Evolutionary conservation across 2,888 invertebrate species (phyloP).

Genomic region (Cheilosia variabilis): DNA sequence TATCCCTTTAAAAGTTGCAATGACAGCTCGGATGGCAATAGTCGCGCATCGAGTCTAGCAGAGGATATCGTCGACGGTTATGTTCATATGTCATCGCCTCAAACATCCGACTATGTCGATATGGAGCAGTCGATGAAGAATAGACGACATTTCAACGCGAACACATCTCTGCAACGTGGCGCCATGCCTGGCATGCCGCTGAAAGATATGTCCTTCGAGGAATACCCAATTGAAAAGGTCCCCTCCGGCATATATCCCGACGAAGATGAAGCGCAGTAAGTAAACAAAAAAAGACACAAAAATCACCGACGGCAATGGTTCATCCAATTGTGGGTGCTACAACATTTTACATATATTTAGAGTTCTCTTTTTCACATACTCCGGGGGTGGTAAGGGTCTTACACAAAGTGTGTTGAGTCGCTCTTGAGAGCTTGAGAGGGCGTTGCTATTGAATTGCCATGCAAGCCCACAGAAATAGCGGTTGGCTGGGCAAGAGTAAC

Average conservation of each 20-base stretch:
- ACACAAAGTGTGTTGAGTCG: not conserved
- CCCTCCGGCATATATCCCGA: constrained; percentile 88
- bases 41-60: constrained; percentile 86
- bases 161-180: constrained; percentile 87
- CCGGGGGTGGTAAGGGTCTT: not conserved
- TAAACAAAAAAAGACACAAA: no score
- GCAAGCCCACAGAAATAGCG: no score
- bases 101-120: constrained; percentile 85
- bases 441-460: no score
- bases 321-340: no score
- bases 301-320: not conserved
- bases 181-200: constrained; percentile 93
- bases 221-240: constrained; percentile 92
- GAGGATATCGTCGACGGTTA: constrained; percentile 86
- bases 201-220: constrained; percentile 90
- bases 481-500: no score
- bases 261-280: constrained; percentile 85
- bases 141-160: constrained; percentile 68
- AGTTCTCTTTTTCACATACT: no score
- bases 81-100: constrained; percentile 87
- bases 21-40: constrained; percentile 85
- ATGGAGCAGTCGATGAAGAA: constrained; percentile 84
- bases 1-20: constrained; percentile 79
- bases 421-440: no score
- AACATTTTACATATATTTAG: no score